Percentiles rank a stretch among this genome's conserved stretches.
Conservation (phyloP, 1,140 invertebrate species). For the Eumeta japonica region DNA sequence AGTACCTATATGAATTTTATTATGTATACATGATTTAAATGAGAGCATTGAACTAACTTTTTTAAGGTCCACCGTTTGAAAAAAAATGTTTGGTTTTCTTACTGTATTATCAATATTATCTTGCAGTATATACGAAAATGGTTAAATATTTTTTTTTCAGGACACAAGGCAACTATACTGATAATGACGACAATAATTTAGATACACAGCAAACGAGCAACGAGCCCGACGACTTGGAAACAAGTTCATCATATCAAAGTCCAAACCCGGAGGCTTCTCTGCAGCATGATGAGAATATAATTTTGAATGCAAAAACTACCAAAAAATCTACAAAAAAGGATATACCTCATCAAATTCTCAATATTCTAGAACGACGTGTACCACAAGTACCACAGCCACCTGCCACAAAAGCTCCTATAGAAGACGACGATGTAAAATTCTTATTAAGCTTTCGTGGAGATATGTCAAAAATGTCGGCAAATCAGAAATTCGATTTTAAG, state of each 20-base stretch:
- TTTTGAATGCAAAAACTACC: slow-evolving; percentile 4
- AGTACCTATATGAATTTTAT: no score
- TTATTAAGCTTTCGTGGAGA: slow-evolving; percentile 7
- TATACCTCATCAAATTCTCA: slow-evolving; percentile 7
- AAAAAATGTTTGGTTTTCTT: no score
- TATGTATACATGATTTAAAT: no score
- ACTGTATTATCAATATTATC: no score
- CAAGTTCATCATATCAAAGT: slow-evolving; percentile 7
- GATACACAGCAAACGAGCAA: slow-evolving; percentile 4
- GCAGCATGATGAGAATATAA: slow-evolving; percentile 6
- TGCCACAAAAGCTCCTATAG: no score
- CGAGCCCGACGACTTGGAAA: slow-evolving; percentile 5
- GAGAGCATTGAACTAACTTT: no score
- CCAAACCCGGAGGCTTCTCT: slow-evolving; percentile 6
- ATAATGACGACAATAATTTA: slow-evolving; percentile 2
- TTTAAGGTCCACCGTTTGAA: no score
- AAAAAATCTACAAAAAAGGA: slow-evolving; percentile 4
- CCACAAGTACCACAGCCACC: no score
- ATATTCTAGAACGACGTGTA: slow-evolving; percentile 7
- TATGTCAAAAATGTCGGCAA: slow-evolving; percentile 6
- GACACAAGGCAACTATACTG: slow-evolving; percentile 5
- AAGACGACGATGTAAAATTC: slow-evolving; percentile 8
- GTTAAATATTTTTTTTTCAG: slow-evolving; percentile 3
- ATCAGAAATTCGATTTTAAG: slow-evolving; percentile 7
- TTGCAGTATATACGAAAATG: no score